Evolutionary conservation across 2,888 invertebrate genomes (phyloP).

Genomic region (Lissonota sp.): DNA sequence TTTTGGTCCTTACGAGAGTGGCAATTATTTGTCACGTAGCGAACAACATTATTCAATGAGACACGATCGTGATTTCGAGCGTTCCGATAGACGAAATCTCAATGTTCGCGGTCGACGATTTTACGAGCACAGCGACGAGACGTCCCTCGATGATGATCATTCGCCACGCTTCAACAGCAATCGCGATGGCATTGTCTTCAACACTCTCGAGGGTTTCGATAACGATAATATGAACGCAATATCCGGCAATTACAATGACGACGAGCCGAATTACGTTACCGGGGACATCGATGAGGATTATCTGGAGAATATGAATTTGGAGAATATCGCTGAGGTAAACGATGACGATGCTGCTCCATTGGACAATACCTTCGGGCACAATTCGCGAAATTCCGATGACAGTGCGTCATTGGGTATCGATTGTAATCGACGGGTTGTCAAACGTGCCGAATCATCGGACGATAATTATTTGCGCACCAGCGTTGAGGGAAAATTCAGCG

Average conservation of each 20-base stretch:
- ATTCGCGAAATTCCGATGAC: neutral
- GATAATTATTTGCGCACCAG: conserved; percentile 74
- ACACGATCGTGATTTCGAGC: conserved; percentile 52
- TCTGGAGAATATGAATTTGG: conserved; percentile 70
- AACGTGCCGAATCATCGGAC: conserved; percentile 52
- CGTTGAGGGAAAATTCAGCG: conserved; percentile 79
- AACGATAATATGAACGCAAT: conserved; percentile 67
- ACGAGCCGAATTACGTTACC: conserved; percentile 60
- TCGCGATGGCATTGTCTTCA: conserved; percentile 79
- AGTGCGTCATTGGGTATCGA: neutral
- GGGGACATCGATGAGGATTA: conserved; percentile 62
- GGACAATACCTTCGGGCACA: conserved; percentile 10
- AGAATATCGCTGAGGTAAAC: conserved; percentile 40
- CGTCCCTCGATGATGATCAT: conserved; percentile 72
- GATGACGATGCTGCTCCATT: conserved; percentile 53
- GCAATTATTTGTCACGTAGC: conserved; percentile 58
- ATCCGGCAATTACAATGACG: conserved; percentile 49
- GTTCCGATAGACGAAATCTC: conserved; percentile 71
- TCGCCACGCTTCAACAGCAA: conserved; percentile 32
- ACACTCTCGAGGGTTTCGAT: conserved; percentile 80
- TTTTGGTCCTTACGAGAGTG: conserved; percentile 63
- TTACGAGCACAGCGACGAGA: conserved; percentile 72
- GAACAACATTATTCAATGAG: conserved; percentile 56
- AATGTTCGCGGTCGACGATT: conserved; percentile 70
- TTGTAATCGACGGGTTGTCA: neutral